Base-by-base conservation (phyloP, 2,888 invertebrate genomes). In the Geotrupes spiniger region DNA sequence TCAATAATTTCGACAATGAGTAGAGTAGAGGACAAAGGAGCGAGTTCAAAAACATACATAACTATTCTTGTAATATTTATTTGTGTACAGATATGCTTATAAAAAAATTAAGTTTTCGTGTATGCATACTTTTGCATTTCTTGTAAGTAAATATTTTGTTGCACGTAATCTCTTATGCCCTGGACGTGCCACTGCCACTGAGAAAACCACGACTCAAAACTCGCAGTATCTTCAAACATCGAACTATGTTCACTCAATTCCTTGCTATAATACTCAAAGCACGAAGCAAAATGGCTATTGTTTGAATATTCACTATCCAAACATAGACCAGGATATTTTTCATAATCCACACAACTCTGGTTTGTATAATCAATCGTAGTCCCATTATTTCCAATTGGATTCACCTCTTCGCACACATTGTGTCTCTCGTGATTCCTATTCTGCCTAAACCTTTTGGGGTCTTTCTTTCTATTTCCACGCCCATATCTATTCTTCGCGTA, bases 61-160 rank as follows among this genome's bases (percentile, higher is more conserved):
- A n/a, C n/a, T n/a, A n/a, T n/a, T n/a, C n/a, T n/a, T n/a, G n/a
- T n/a, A n/a, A n/a, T n/a, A n/a, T n/a, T n/a, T n/a, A n/a, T n/a
- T n/a, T n/a, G n/a, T n/a, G n/a, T n/a, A n/a, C n/a, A 37, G 10
- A 38, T 10, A 4, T 21, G 6, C 6, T 21, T 21, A 21, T 21
- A 21, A 8, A 33, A 33, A 17, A 17, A 21, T 27, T 44, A 21
- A 21, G 12, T 36, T 31, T 43, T 31, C 26, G 16, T 58, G 54
- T 21, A 42, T 12, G 37, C 36, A 54, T 57, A 64, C 39, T 57
- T 56, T 37, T 53, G 61, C 70, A 72, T 70, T 61, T 72, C 71
- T 16, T 64, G 56, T 1, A 70, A 39, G 56, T 70, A 72, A 51
- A 73, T 62, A 58, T 70, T 68, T 54, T 71, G 70, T 50, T 70